Percentiles rank a stretch among this genome's conserved stretches.
Evolutionary conservation across 2,888 invertebrate species (phyloP).

Genomic region (Augochlorella aurata): DNA sequence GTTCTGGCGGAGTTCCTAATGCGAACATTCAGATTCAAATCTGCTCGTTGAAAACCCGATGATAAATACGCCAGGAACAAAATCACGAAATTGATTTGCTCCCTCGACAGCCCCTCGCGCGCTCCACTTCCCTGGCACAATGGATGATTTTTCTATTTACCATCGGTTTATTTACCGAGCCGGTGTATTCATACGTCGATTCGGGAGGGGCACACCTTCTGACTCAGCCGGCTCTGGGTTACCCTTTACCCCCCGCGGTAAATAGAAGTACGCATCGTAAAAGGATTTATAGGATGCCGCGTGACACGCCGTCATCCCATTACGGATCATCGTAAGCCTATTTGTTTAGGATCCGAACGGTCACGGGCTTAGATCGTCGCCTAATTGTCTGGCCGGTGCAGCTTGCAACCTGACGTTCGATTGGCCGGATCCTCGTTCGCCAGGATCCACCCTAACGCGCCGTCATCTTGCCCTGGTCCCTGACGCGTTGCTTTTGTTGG

Average conservation of each 20-base stretch:
- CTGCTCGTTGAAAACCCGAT: not conserved
- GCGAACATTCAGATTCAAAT: constrained; percentile 5
- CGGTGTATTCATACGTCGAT: constrained; percentile 42
- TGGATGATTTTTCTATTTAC: constrained; percentile 43
- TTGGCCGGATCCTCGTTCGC: constrained; percentile 49
- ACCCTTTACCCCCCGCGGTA: constrained; percentile 50
- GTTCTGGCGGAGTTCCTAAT: not conserved
- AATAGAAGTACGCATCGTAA: constrained; percentile 65
- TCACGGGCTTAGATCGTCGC: constrained; percentile 65
- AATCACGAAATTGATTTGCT: constrained; percentile 43
- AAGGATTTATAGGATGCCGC: constrained; percentile 71
- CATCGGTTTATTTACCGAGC: constrained; percentile 41
- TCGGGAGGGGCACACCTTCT: constrained; percentile 23
- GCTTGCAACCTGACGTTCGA: constrained; percentile 65
- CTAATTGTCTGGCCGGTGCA: constrained; percentile 69
- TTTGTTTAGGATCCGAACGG: constrained; percentile 74
- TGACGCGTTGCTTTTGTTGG: constrained; percentile 66
- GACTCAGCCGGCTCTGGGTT: constrained; percentile 35
- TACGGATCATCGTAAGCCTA: constrained; percentile 77
- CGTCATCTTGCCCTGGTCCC: constrained; percentile 30
- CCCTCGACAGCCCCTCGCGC: constrained; percentile 4
- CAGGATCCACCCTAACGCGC: constrained; percentile 29
- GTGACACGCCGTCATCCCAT: constrained; percentile 74
- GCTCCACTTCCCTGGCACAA: constrained; percentile 16
- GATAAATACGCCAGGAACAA: constrained; percentile 1